Evolutionary conservation across 2,797 vertebrate species (phyloP), one percentile per base, ranked within the genome.

Genomic region (Crenichthys baileyi): DNA sequence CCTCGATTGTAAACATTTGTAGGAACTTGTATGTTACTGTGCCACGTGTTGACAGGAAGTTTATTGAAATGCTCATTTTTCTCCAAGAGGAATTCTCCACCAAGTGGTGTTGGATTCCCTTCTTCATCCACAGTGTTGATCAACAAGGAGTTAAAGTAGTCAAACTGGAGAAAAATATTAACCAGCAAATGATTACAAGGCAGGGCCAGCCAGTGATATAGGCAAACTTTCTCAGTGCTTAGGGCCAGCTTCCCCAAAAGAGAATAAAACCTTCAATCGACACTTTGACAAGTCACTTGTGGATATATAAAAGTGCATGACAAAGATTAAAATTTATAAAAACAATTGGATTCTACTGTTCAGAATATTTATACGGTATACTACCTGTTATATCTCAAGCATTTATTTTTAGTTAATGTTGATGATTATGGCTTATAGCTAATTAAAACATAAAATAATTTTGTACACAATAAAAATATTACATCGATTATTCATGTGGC

Each of bases 1-100:
- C 98, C 98, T 98, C 96, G 98, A 91, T 99, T 99, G 94, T 98
- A 99, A 85, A 99, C 97, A 0, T 99, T 98, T 55, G 98, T 99
- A 15, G 98, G 98, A 55, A 99, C 97, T 92, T 99, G 98, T 79
- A 99, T 97, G 68, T 96, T 96, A 63, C 98, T 99, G 83, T 93
- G 92, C 16, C 96, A 95, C 0, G 96, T 97, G 89, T 96, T 99
- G 89, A 99, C 98, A 41, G 88, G 90, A 53, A 97, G 92, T 86
- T 96, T 97, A 88, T 95, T 98, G 92, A 99, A 99, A 89, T 99
- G 98, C 0, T 97, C 97, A 0, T 99, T 98, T 84, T 95, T 65
- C 79, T 98, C 97, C 71, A 99, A 94, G 50, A 96, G 70, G 24
- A 99, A 98, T 76, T 98, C 96, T 0, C 96, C 95, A 7, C 98